Conservation (phyloP, 2,888 invertebrate species). For the Aproaerema taeniolella region DNA sequence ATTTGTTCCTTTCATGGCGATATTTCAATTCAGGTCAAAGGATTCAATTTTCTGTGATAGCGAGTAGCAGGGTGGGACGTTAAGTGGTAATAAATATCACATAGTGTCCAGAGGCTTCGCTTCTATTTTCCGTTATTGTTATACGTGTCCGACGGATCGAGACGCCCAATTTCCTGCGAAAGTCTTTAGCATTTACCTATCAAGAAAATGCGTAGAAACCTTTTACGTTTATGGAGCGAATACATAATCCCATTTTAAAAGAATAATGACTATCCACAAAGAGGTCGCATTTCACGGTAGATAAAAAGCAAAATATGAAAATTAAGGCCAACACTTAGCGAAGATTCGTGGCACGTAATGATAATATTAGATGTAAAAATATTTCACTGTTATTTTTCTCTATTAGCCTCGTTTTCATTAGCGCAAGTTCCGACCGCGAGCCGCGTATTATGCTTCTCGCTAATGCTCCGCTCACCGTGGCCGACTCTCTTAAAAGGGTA, state of each 20-base stretch:
- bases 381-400: too few relatives aligned
- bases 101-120: conserved; percentile 4
- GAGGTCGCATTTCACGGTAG: conserved; percentile 28
- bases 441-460: too few relatives aligned
- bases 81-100: conserved; percentile 28
- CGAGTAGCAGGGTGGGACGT: conserved; percentile 24
- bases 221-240: conserved; percentile 8
- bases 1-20: conserved; percentile 36
- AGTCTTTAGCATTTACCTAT: conserved; percentile 2
- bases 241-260: conserved; percentile 18
- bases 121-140: conserved; percentile 11
- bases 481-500: too few relatives aligned
- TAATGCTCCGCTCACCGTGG: too few relatives aligned
- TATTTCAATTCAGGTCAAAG: conserved; percentile 44
- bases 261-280: conserved; percentile 26
- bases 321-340: conserved; percentile 20
- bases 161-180: conserved; percentile 2
- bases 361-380: too few relatives aligned
- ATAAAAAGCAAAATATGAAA: conserved; percentile 28
- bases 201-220: conserved; percentile 1
- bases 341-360: conserved; percentile 1
- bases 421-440: too few relatives aligned
- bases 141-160: background rate
- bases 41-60: conserved; percentile 41
- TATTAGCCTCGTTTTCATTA: too few relatives aligned